Evolutionary conservation across 2,113 vertebrate species (phyloP), one percentile per base, ranked within the genome.

Genomic region (Procavia capensis): DNA sequence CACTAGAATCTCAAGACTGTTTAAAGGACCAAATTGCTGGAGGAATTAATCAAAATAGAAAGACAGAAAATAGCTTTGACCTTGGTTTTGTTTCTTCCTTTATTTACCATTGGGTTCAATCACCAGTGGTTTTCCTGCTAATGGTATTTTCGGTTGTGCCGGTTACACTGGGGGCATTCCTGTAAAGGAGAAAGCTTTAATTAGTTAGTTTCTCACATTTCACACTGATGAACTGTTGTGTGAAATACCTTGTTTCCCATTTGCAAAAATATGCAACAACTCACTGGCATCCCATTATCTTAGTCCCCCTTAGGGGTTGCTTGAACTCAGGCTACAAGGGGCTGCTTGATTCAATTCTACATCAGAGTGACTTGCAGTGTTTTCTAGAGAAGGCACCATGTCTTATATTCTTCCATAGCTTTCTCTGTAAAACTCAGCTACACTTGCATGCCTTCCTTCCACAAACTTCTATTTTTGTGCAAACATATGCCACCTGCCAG

Each of bases 151-250:
- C 10, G 3, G 5, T 17, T 19, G 3, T 63, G 10, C 3, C 24
- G 1, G 0, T 25, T 7, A 31, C 1, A 6, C 2, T 17, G 36
- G 16, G 13, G 13, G 43, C 66, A 20, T 20, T 74, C 1, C 2
- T 5, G 7, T 57, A 31, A 16, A 66, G 36, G 36, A 25, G 57
- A 45, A 39, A 45, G 10, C 36, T 45, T 57, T 11, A 19, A 4
- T 19, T 7, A 36, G 59, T 17, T 27, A 25, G 22, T 39, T 3
- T 43, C 2, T 64, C 25, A 2, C 9, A 0, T 45, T 22, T 24
- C 76, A 45, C 4, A 0, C 5, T n/a, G 75, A 6, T 34, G 4
- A 43, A 5, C 80, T 2, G 3, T 7, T 16, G 27, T 39, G 59
- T 39, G 34, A 27, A 20, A 10, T 9, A 8, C 27, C 57, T 10